Percentiles rank a stretch among this genome's conserved stretches.
phyloP scores from a whole-genome alignment of 2,888 invertebrate species.

The Heliconius charithonia region DNA sequence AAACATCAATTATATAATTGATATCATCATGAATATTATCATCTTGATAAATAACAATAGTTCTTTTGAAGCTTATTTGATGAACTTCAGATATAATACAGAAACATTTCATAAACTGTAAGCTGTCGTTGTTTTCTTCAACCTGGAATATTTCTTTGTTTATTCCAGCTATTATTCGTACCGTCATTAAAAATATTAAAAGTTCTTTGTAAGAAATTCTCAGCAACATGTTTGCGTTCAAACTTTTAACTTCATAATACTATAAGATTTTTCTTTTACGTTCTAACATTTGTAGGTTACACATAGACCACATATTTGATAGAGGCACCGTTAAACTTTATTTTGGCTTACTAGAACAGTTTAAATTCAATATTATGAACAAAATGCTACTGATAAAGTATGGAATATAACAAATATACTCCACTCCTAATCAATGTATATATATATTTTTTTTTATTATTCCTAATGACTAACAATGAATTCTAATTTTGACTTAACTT shows the following conservation, averaged over 20 bases:
- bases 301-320: neutral
- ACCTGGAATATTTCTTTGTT: neutral
- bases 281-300: neutral
- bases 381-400: too few relatives aligned
- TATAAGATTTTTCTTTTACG: neutral
- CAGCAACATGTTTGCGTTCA: conserved; percentile 15
- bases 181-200: conserved; percentile 19
- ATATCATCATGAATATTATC: conserved; percentile 18
- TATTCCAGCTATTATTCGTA: neutral
- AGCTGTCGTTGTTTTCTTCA: neutral
- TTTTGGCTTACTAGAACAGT: neutral
- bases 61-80: neutral
- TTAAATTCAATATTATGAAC: too few relatives aligned
- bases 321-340: neutral
- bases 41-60: conserved; percentile 1
- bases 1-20: neutral
- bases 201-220: conserved; percentile 11
- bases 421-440: too few relatives aligned
- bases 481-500: too few relatives aligned
- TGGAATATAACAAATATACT: too few relatives aligned
- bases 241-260: conserved; percentile 20
- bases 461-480: too few relatives aligned
- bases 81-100: neutral
- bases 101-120: conserved; percentile 17
- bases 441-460: too few relatives aligned